These are phyloP conservation scores for Ceratitis capitata DNA, from an alignment of 1,140 invertebrate species.

Conservation along the genomic window DNA sequence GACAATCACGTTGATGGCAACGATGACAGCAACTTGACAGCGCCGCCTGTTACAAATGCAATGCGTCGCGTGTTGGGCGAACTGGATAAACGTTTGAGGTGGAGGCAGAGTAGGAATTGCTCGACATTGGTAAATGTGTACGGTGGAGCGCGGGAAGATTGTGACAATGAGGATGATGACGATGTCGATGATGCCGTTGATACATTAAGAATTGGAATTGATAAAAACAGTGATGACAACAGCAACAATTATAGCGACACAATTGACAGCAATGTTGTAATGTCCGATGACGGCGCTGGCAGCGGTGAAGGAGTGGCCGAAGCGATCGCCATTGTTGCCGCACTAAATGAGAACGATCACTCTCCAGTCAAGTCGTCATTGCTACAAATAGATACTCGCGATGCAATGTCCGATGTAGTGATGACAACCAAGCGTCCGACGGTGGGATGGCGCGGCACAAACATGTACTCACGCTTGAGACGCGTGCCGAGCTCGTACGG, in stretches of 20 bases:
- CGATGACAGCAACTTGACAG: slow-evolving; percentile 45
- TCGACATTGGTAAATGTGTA: not conserved
- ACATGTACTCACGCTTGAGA: not conserved
- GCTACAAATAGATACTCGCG: slow-evolving; percentile 46
- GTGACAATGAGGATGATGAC: too few relatives aligned
- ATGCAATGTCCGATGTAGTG: not conserved
- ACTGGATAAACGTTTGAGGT: not conserved
- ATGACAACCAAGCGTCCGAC: not conserved
- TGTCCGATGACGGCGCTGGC: slow-evolving; percentile 47
- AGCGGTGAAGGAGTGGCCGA: slow-evolving; percentile 49
- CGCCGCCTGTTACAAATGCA: slow-evolving; percentile 35
- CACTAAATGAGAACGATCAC: slow-evolving; percentile 53
- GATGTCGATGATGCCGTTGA: not conserved
- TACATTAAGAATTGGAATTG: not conserved
- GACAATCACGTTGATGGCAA: not conserved
- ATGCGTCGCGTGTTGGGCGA: not conserved
- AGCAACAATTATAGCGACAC: slow-evolving; percentile 38
- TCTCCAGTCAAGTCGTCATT: slow-evolving; percentile 62
- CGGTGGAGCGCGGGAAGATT: too few relatives aligned
- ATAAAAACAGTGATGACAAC: slow-evolving; percentile 40
- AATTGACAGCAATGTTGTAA: slow-evolving; percentile 20
- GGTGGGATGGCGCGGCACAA: not conserved
- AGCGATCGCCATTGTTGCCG: not conserved
- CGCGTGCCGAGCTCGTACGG: not conserved
- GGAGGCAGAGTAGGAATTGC: not conserved